Evolutionary conservation across 2,888 invertebrate genomes (phyloP).

Genomic region (Danaus chrysippus): DNA sequence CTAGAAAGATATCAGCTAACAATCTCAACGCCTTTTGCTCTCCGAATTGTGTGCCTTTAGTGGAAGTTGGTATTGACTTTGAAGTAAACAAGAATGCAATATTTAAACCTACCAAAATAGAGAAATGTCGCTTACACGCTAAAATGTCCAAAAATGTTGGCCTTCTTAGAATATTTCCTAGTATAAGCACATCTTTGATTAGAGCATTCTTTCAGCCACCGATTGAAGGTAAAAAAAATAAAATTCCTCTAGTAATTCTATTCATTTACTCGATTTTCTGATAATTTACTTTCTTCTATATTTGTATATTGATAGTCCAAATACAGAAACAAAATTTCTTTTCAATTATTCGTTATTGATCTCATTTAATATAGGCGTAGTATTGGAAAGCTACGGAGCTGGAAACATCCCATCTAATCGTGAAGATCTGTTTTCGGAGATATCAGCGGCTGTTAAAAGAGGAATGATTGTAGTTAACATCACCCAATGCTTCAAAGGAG

Average conservation of each 20-base stretch:
- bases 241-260: too few relatives aligned
- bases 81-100: constrained; percentile 77
- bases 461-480: constrained; percentile 94
- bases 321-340: too few relatives aligned
- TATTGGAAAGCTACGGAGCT: constrained; percentile 94
- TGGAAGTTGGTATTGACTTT: constrained; percentile 89
- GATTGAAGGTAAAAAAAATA: constrained; percentile 69
- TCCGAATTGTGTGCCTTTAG: constrained; percentile 91
- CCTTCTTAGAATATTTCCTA: constrained; percentile 92
- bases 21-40: constrained; percentile 90
- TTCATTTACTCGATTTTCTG: constrained; percentile 1
- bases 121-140: constrained; percentile 84
- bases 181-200: constrained; percentile 89
- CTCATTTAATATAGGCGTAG: constrained; percentile 78
- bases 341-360: too few relatives aligned
- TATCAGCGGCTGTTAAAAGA: constrained; percentile 84
- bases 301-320: too few relatives aligned
- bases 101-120: constrained; percentile 64
- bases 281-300: neutral
- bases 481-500: constrained; percentile 92
- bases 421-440: constrained; percentile 85
- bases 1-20: constrained; percentile 85
- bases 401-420: constrained; percentile 95
- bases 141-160: constrained; percentile 91
- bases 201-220: constrained; percentile 86